Percentiles rank a stretch among this genome's conserved stretches.
Evolutionary conservation across 2,113 vertebrate species (phyloP).

Genomic region (Helogale parvula): DNA sequence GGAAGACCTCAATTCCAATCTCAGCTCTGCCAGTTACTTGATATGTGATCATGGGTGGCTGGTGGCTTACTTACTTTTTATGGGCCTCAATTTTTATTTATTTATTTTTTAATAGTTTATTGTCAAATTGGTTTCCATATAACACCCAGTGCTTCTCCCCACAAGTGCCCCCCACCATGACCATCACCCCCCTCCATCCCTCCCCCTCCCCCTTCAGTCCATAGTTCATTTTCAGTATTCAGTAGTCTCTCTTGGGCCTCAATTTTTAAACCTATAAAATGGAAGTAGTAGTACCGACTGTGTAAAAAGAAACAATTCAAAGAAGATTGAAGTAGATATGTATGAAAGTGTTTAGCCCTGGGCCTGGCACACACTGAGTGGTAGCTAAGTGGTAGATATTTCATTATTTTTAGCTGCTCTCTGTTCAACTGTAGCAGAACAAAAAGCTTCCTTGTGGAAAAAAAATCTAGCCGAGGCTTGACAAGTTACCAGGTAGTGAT

Average conservation of each 20-base stretch:
- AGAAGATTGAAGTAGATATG: not conserved
- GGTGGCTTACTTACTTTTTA: not conserved
- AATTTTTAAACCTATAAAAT: not conserved
- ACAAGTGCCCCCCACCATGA: too few species aligned
- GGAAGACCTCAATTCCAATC: not conserved
- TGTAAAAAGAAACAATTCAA: not conserved
- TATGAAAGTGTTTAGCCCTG: not conserved
- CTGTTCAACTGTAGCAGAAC: not conserved
- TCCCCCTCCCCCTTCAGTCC: too few species aligned
- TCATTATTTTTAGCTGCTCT: not conserved
- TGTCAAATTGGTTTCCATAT: too few species aligned
- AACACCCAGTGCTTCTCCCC: too few species aligned
- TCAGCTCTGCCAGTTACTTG: not conserved
- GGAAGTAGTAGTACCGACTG: not conserved
- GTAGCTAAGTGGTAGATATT: not conserved
- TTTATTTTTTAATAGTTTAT: too few species aligned
- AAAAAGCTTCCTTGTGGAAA: not conserved
- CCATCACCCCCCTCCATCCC: too few species aligned
- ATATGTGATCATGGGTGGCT: not conserved
- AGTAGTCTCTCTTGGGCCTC: not conserved
- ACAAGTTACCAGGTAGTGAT: not conserved
- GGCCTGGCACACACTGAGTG: not conserved
- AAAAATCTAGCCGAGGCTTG: not conserved
- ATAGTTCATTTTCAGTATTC: too few species aligned
- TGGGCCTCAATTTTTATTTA: too few species aligned